Evolutionary conservation across 2,113 vertebrate species (phyloP).

Genomic region (Anthoscopus minutus): DNA sequence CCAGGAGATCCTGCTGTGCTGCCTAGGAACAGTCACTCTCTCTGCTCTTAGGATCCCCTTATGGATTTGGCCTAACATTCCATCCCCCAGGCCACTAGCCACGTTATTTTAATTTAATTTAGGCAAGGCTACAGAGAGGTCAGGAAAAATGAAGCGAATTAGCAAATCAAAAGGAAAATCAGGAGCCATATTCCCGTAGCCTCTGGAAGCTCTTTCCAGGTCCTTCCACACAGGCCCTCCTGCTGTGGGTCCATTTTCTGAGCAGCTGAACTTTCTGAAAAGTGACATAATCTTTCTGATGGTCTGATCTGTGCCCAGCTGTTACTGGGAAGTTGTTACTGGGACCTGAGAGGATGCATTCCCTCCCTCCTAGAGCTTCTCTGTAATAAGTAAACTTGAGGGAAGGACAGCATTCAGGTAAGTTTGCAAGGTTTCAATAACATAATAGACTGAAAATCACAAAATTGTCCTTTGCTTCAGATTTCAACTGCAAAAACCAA

Average conservation of each 20-base stretch:
- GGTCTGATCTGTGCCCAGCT: background rate
- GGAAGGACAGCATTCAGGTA: background rate
- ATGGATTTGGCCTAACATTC: background rate
- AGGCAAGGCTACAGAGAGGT: background rate
- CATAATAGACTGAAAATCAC: background rate
- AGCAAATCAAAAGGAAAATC: background rate
- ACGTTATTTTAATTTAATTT: background rate
- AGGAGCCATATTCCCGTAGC: background rate
- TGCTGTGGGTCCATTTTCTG: background rate
- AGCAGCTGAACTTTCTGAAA: background rate
- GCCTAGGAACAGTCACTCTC: background rate
- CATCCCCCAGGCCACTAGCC: background rate
- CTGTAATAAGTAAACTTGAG: background rate
- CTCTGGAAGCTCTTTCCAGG: background rate
- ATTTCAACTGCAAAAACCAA: background rate
- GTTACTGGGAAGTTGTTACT: background rate
- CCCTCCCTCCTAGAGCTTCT: background rate
- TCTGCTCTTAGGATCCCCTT: background rate
- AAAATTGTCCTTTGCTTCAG: background rate
- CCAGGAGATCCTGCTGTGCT: background rate
- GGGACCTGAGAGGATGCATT: background rate
- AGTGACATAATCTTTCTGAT: background rate
- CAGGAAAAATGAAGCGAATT: background rate
- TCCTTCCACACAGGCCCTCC: background rate
- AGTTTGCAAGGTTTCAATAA: background rate